These are phyloP conservation scores for Xylota segnis DNA, from an alignment of 2,888 invertebrate species.

Conservation along the genomic window DNA sequence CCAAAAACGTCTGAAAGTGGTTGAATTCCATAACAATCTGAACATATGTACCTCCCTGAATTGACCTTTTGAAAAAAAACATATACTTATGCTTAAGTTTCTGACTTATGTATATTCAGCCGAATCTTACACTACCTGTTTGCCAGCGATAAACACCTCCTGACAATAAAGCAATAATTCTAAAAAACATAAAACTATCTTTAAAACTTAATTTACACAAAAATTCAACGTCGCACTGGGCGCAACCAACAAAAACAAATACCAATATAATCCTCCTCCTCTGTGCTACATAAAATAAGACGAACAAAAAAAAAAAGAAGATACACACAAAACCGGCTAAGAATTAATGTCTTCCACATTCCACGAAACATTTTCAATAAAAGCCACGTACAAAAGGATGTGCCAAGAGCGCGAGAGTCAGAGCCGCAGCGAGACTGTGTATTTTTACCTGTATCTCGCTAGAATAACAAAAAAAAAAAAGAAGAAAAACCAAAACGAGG, in stretches of 20 bases:
- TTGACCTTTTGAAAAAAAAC: neutral
- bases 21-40: neutral
- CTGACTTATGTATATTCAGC: neutral
- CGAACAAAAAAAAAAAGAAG: slow-evolving; percentile 16
- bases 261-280: slow-evolving; percentile 56
- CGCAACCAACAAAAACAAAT: slow-evolving; percentile 45
- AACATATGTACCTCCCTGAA: neutral
- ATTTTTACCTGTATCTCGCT: slow-evolving; percentile 61
- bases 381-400: slow-evolving; percentile 67
- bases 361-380: slow-evolving; percentile 73
- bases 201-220: slow-evolving; percentile 29
- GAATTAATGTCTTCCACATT: slow-evolving; percentile 70
- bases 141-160: slow-evolving; percentile 23
- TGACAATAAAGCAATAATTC: slow-evolving; percentile 36
- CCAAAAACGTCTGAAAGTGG: too few species aligned
- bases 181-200: slow-evolving; percentile 42
- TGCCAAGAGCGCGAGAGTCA: slow-evolving; percentile 42
- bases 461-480: slow-evolving; percentile 40
- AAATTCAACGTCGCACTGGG: slow-evolving; percentile 13
- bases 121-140: slow-evolving; percentile 9
- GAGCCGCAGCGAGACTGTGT: slow-evolving; percentile 9
- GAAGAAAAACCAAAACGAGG: slow-evolving; percentile 49
- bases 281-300: slow-evolving; percentile 19
- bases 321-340: slow-evolving; percentile 54
- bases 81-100: neutral